Conservation (phyloP, 2,113 vertebrate species). For the Lota lota region DNA sequence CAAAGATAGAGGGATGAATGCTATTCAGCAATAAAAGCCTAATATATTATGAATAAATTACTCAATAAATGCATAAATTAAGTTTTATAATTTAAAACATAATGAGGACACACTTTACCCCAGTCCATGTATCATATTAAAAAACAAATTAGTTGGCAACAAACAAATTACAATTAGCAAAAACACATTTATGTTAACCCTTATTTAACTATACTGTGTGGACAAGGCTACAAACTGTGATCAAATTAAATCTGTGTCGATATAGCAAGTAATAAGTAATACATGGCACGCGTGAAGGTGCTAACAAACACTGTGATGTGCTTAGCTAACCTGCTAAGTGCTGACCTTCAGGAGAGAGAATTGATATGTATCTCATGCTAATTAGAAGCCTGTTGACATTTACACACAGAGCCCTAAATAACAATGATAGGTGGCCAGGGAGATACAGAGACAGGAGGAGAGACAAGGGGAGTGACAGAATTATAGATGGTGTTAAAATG, state of each 20-base stretch:
- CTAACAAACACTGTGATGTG: background rate
- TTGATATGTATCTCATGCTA: constrained; percentile 7
- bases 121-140: too few species aligned
- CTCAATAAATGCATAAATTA: too few species aligned
- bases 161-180: too few species aligned
- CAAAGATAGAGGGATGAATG: background rate
- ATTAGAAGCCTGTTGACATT: constrained; percentile 23
- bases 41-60: too few species aligned
- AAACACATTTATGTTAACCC: too few species aligned
- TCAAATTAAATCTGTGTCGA: too few species aligned
- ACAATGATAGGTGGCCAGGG: background rate
- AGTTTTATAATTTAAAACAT: too few species aligned
- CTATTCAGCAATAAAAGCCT: constrained; percentile 36
- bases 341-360: constrained; percentile 28
- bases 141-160: too few species aligned
- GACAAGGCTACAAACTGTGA: too few species aligned
- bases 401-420: background rate
- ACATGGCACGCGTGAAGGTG: constrained; percentile 6
- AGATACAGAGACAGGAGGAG: constrained; percentile 1
- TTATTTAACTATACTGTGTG: too few species aligned
- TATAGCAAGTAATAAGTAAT: background rate
- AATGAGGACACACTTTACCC: too few species aligned
- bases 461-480: background rate
- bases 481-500: background rate
- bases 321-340: constrained; percentile 19